phyloP scores from a whole-genome alignment of 2,888 invertebrate species.

The Amphiduros pacificus region DNA sequence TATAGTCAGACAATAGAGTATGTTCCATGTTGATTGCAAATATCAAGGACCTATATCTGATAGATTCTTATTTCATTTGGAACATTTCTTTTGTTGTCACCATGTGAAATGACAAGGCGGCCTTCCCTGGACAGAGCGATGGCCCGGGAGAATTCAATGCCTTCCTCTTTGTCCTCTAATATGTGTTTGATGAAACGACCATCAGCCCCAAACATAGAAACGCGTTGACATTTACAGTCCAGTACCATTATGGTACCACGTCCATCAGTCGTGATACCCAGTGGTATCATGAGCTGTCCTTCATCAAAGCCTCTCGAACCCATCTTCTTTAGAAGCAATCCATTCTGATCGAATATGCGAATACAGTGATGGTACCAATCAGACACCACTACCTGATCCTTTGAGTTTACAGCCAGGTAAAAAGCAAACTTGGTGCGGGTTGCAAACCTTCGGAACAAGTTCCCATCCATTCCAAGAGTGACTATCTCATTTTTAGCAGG shows the following conservation, averaged over 20 bases:
- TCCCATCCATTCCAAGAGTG: conserved; percentile 6
- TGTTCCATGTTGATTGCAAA: too few relatives aligned
- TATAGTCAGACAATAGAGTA: too few relatives aligned
- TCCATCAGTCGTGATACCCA: conserved; percentile 11
- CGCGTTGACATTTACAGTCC: conserved; percentile 21
- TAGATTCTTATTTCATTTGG: conserved; percentile 22
- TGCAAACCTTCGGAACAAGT: neutral
- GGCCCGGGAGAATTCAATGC: conserved; percentile 16
- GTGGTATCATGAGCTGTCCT: conserved; percentile 20
- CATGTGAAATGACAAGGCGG: conserved; percentile 11
- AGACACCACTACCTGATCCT: conserved; percentile 19
- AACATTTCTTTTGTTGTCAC: conserved; percentile 17
- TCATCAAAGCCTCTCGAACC: conserved; percentile 10
- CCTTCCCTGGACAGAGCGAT: conserved; percentile 17
- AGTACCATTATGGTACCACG: conserved; percentile 11
- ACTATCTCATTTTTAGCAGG: conserved; percentile 15
- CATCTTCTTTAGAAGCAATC: conserved; percentile 12
- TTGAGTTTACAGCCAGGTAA: conserved; percentile 15
- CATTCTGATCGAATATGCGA: conserved; percentile 12
- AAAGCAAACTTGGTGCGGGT: conserved; percentile 22
- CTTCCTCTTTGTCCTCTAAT: conserved; percentile 8
- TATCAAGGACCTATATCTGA: neutral
- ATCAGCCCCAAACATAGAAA: conserved; percentile 10
- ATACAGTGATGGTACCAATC: conserved; percentile 24
- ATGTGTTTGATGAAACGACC: conserved; percentile 13